Percentiles rank a stretch among this genome's conserved stretches.
phyloP scores from a whole-genome alignment of 2,113 vertebrate genomes.

The Tamias sibiricus region DNA sequence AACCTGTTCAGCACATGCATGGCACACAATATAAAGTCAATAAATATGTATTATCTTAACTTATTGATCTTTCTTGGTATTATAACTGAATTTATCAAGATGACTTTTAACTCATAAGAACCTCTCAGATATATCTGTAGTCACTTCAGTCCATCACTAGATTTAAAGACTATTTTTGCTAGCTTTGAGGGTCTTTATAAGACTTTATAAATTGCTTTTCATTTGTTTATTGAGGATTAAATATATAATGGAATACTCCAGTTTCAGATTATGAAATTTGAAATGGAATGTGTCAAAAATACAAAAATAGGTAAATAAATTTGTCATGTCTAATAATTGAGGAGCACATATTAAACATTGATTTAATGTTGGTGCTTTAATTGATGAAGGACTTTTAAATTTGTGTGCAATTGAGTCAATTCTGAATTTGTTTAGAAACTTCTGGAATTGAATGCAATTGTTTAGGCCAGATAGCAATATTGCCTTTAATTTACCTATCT shows the following conservation, averaged over 20 bases:
- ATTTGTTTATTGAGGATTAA: constrained; percentile 21
- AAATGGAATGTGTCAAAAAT: constrained; percentile 29
- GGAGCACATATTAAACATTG: background rate
- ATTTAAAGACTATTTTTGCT: background rate
- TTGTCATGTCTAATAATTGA: background rate
- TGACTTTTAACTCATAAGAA: background rate
- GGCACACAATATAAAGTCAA: background rate
- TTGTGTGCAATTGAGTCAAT: background rate
- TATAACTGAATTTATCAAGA: background rate
- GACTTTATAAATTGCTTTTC: constrained; percentile 12
- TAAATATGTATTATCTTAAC: background rate
- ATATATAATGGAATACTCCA: constrained; percentile 22
- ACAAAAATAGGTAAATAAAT: background rate
- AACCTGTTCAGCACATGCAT: background rate
- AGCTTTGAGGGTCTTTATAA: background rate
- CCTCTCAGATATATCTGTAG: background rate
- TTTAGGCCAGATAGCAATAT: background rate
- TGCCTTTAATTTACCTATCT: background rate
- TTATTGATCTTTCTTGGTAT: background rate
- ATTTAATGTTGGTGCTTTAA: background rate
- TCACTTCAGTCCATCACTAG: background rate
- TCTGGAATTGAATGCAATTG: background rate
- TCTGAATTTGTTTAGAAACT: background rate
- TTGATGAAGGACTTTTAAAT: constrained; percentile 10
- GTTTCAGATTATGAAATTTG: constrained; percentile 46